Percentiles rank a stretch among this genome's conserved stretches.
Evolutionary conservation across 2,888 invertebrate species (phyloP).

Genomic region (Polia nebulosa): DNA sequence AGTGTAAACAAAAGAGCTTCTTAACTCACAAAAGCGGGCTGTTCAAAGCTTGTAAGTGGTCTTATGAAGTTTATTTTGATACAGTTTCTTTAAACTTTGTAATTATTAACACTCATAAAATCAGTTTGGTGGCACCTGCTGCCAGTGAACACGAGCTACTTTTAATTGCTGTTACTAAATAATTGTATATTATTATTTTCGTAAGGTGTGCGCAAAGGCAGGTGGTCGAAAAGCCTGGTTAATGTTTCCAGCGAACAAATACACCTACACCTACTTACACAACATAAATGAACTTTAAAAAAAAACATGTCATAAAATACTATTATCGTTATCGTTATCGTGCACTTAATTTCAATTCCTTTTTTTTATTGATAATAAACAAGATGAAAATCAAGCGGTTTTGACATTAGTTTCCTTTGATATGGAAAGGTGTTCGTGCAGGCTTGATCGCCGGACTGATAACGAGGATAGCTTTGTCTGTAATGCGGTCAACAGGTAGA

Average conservation of each 20-base stretch:
- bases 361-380: slow-evolving; percentile 24
- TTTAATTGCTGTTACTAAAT: slow-evolving; percentile 25
- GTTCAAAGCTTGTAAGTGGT: background rate
- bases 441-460: background rate
- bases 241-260: background rate
- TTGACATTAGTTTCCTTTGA: slow-evolving; percentile 5
- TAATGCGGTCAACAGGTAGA: background rate
- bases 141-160: slow-evolving; percentile 11
- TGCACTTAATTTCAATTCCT: slow-evolving; percentile 30
- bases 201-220: slow-evolving; percentile 45
- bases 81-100: background rate
- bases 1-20: too few relatives aligned
- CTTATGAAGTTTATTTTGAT: background rate
- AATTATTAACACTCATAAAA: slow-evolving; percentile 14
- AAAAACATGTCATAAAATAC: slow-evolving; percentile 17
- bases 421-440: background rate
- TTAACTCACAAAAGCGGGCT: too few relatives aligned
- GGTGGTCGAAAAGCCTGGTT: slow-evolving; percentile 26
- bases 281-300: slow-evolving; percentile 3
- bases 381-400: slow-evolving; percentile 5
- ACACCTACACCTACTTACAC: background rate
- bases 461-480: background rate
- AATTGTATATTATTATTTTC: slow-evolving; percentile 27
- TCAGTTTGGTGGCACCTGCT: slow-evolving; percentile 41
- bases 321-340: slow-evolving; percentile 28